phyloP scores from a whole-genome alignment of 2,113 vertebrate genomes.

The Carlito syrichta region DNA sequence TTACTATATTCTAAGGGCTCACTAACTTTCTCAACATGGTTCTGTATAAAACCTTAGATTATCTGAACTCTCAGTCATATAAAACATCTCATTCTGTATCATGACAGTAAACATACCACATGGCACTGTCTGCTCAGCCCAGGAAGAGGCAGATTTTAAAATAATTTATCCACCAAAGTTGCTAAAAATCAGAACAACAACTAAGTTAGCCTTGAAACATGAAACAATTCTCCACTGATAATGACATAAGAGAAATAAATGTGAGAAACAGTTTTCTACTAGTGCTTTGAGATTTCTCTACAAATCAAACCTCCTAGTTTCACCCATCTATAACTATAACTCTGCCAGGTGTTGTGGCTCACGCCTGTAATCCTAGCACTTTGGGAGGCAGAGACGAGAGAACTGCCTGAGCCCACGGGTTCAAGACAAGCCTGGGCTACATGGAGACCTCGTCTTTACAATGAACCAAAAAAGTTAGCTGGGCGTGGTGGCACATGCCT shows the following conservation, averaged over 20 bases:
- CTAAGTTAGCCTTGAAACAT: neutral
- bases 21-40: neutral
- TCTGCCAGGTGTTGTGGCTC: too few species aligned
- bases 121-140: neutral
- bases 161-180: neutral
- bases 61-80: neutral
- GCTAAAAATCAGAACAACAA: slow-evolving; percentile 13
- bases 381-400: too few species aligned
- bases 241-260: neutral
- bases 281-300: slow-evolving; percentile 17
- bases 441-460: too few species aligned
- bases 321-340: neutral
- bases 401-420: too few species aligned
- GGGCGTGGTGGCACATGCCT: too few species aligned
- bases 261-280: neutral
- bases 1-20: neutral
- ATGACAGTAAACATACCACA: neutral
- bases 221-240: neutral
- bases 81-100: neutral
- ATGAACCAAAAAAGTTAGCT: too few species aligned
- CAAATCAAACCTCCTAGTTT: neutral
- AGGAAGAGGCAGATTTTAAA: neutral
- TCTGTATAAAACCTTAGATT: neutral
- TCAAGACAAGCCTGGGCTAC: too few species aligned
- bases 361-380: too few species aligned